Evolutionary conservation across 2,888 invertebrate species (phyloP).

Genomic region (Nomada ruficornis): DNA sequence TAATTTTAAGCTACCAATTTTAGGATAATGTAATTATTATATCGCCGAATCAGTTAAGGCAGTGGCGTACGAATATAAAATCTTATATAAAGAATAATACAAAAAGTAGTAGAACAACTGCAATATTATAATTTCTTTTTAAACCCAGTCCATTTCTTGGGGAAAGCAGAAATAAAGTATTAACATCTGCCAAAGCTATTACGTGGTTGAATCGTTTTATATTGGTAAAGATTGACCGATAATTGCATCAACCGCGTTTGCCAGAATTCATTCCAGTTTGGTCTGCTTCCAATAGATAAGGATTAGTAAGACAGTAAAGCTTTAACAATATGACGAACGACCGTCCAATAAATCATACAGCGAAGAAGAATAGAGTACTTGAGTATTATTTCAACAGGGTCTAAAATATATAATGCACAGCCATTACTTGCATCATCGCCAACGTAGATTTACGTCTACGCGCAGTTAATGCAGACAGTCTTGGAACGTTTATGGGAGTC

Average conservation of each 20-base stretch:
- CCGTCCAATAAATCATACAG: not conserved
- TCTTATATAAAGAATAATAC: too few species aligned
- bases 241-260: not conserved
- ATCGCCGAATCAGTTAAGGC: too few species aligned
- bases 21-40: not conserved
- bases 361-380: not conserved
- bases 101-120: too few species aligned
- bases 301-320: not conserved
- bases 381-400: constrained; percentile 3
- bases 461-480: not conserved
- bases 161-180: too few species aligned
- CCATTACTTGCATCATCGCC: not conserved
- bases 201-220: too few species aligned
- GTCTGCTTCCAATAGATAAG: not conserved
- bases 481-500: not conserved
- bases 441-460: not conserved
- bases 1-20: too few species aligned
- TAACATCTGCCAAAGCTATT: too few species aligned
- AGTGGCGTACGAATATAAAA: too few species aligned
- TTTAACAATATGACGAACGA: not conserved
- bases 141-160: too few species aligned
- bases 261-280: not conserved
- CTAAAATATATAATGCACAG: not conserved
- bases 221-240: not conserved
- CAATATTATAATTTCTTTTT: too few species aligned